Evolutionary conservation across 2,113 vertebrate genomes (phyloP).

Genomic region (Laticauda laticaudata): DNA sequence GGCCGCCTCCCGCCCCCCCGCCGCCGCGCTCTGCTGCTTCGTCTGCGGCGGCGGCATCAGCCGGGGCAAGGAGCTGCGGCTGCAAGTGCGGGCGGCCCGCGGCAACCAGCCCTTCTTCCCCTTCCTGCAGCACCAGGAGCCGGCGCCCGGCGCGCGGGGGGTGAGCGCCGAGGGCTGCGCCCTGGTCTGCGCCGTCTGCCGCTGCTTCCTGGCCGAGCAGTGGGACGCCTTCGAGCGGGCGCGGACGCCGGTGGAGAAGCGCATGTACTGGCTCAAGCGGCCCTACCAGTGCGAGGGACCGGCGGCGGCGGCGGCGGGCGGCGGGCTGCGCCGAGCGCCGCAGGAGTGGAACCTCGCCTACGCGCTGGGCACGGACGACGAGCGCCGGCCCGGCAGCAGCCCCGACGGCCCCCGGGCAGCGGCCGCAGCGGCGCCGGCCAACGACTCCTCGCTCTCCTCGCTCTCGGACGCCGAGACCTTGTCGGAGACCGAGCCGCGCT

Average conservation of each 20-base stretch:
- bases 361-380: slow-evolving; percentile 66
- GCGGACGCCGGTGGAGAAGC: slow-evolving; percentile 90
- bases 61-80: slow-evolving; percentile 80
- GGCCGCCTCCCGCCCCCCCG: slow-evolving; percentile 67
- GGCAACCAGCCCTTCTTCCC: slow-evolving; percentile 84
- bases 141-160: slow-evolving; percentile 88
- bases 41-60: slow-evolving; percentile 89
- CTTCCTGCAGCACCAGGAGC: slow-evolving; percentile 90
- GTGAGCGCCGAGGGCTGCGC: slow-evolving; percentile 82
- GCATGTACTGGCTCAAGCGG: slow-evolving; percentile 95
- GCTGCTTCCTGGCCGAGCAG: slow-evolving; percentile 91
- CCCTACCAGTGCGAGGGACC: slow-evolving; percentile 85
- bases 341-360: slow-evolving; percentile 83
- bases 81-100: slow-evolving; percentile 78
- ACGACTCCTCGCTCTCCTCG: slow-evolving; percentile 17
- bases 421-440: slow-evolving; percentile 46
- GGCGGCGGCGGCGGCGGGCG: slow-evolving; percentile 41
- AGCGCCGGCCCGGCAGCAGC: slow-evolving; percentile 51
- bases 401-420: slow-evolving; percentile 57
- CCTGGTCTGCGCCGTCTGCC: slow-evolving; percentile 90
- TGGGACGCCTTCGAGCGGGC: slow-evolving; percentile 93
- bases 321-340: slow-evolving; percentile 53
- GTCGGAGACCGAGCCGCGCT: slow-evolving; percentile 43
- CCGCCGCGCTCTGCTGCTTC: slow-evolving; percentile 81
- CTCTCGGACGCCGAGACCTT: slow-evolving; percentile 40